Percentiles rank a stretch among this genome's conserved stretches.
Conservation (phyloP, 2,888 invertebrate genomes). For the Trichogramma dendrolimi region DNA sequence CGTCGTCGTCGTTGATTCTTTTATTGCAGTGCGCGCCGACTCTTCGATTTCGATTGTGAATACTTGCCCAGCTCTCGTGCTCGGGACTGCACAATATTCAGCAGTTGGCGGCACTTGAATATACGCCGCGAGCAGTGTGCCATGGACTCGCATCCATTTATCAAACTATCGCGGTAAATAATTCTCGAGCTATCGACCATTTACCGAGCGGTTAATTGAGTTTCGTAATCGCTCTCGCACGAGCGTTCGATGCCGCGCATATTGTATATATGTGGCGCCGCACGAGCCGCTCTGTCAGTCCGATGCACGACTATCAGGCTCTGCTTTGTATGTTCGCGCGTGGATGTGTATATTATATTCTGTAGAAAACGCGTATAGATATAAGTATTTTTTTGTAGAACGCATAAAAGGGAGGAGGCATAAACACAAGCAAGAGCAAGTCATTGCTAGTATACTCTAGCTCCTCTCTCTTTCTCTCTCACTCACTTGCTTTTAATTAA, state of each 20-base stretch:
- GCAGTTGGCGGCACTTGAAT: constrained; percentile 16
- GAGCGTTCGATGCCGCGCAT: constrained; percentile 8
- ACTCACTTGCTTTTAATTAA: constrained; percentile 43
- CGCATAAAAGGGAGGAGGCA: constrained; percentile 1
- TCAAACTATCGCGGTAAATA: constrained; percentile 30
- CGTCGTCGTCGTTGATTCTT: not conserved
- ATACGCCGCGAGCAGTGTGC: not conserved
- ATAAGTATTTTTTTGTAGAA: not conserved
- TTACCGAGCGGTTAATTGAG: constrained; percentile 37
- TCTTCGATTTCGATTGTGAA: not conserved
- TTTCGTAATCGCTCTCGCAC: constrained; percentile 37
- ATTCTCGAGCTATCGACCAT: constrained; percentile 29
- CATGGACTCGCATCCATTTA: constrained; percentile 21
- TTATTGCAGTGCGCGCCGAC: not conserved
- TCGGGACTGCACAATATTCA: not conserved
- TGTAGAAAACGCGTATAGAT: not conserved
- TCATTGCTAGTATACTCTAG: no score
- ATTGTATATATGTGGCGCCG: not conserved
- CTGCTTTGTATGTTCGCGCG: not conserved
- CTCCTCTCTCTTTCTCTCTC: no score
- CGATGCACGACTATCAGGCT: not conserved
- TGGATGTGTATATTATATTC: not conserved
- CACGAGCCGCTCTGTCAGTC: not conserved
- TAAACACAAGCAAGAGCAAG: no score
- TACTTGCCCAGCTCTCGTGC: not conserved